phyloP scores from a whole-genome alignment of 2,113 vertebrate species.

The Callorhinus ursinus region DNA sequence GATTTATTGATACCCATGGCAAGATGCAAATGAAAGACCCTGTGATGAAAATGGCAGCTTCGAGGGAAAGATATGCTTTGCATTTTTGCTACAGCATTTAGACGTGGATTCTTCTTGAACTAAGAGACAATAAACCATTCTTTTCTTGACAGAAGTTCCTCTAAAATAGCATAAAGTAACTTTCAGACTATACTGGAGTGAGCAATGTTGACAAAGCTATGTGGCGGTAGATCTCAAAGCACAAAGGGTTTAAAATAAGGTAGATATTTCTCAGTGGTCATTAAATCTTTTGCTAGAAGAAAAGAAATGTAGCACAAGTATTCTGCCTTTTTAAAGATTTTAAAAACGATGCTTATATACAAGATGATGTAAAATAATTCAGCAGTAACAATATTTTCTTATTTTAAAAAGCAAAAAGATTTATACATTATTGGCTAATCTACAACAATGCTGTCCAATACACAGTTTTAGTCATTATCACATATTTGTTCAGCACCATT shows the following conservation, averaged over 20 bases:
- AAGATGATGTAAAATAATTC: neutral
- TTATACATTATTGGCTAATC: constrained; percentile 1
- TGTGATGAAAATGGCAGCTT: neutral
- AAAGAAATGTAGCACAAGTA: neutral
- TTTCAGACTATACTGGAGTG: neutral
- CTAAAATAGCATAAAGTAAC: constrained; percentile 13
- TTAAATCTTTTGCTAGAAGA: constrained; percentile 2
- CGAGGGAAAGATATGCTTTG: neutral
- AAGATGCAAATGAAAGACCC: neutral
- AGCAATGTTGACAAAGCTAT: constrained; percentile 13
- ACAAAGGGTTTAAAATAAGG: neutral
- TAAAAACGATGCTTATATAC: neutral
- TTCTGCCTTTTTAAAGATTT: constrained; percentile 8
- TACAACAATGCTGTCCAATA: constrained; percentile 3
- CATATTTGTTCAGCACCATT: constrained; percentile 35
- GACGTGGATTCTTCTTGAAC: neutral
- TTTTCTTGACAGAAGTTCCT: constrained; percentile 19
- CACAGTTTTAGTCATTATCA: constrained; percentile 34
- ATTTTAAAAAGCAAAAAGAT: constrained; percentile 2
- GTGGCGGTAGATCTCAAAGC: neutral
- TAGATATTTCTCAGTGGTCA: neutral
- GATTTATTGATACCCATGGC: neutral
- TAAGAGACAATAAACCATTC: neutral
- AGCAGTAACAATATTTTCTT: constrained; percentile 33
- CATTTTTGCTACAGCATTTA: neutral